Percentiles rank a stretch among this genome's conserved stretches.
phyloP scores from a whole-genome alignment of 2,797 vertebrate species.

The Sebastes vulpes region DNA sequence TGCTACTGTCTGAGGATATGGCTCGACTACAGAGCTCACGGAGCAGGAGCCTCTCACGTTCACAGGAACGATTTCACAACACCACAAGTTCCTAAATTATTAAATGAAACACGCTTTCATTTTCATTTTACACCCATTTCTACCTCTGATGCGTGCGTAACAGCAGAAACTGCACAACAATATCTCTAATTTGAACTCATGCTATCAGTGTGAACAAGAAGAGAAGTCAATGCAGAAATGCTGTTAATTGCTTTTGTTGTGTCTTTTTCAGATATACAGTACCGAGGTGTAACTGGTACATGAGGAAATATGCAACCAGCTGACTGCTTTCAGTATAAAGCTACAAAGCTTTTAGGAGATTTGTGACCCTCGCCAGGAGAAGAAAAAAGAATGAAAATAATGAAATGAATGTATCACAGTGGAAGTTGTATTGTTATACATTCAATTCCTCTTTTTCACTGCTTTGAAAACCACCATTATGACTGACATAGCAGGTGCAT shows the following conservation, averaged over 20 bases:
- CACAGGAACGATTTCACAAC: constrained; percentile 21
- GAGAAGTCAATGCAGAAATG: background rate
- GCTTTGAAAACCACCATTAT: constrained; percentile 4
- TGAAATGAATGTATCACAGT: background rate
- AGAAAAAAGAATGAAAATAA: background rate
- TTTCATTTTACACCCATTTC: constrained; percentile 23
- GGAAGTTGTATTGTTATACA: background rate
- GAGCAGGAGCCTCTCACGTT: constrained; percentile 13
- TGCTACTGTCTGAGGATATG: constrained; percentile 45
- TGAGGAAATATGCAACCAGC: background rate
- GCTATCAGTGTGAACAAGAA: background rate
- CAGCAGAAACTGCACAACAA: background rate
- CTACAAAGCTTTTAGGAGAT: background rate
- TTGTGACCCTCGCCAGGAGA: background rate
- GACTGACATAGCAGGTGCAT: constrained; percentile 17
- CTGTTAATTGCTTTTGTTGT: constrained; percentile 7
- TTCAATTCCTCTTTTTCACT: background rate
- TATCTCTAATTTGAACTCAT: background rate
- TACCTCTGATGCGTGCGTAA: background rate
- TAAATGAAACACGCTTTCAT: constrained; percentile 36
- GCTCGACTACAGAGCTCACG: constrained; percentile 25
- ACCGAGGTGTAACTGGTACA: background rate
- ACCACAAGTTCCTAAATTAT: constrained; percentile 21
- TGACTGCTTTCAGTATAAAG: background rate
- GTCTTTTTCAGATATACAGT: background rate